Conservation (phyloP, 2,888 invertebrate genomes). For the Ennomos fuscantarius region DNA sequence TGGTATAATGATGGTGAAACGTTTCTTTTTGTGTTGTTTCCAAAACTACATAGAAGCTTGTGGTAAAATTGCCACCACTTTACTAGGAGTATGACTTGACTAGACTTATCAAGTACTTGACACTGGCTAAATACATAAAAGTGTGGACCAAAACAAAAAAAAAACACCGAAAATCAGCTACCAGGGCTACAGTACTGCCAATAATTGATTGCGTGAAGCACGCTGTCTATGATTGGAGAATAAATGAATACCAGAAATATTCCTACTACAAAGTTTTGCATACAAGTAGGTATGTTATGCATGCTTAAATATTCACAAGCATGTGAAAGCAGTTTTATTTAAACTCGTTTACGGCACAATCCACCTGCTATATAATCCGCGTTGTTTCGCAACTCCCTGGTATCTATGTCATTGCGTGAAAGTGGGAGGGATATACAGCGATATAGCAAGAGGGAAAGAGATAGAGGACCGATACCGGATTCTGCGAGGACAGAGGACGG, state of each 20-base stretch:
- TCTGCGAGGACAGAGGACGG: conserved; percentile 75
- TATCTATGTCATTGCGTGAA: conserved; percentile 78
- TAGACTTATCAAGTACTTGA: too few species aligned
- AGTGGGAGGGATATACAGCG: conserved; percentile 53
- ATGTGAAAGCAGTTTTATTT: conserved; percentile 81
- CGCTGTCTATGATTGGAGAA: conserved; percentile 4
- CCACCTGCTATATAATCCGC: conserved; percentile 85
- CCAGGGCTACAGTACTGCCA: conserved; percentile 2
- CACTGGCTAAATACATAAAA: too few species aligned
- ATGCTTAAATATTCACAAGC: conserved; percentile 62
- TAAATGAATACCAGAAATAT: conserved; percentile 17
- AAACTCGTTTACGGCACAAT: conserved; percentile 81
- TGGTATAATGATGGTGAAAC: too few species aligned
- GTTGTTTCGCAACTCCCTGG: conserved; percentile 81
- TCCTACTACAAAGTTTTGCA: conserved; percentile 29
- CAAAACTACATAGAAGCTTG: too few species aligned
- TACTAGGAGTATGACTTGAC: too few species aligned
- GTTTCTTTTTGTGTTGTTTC: too few species aligned
- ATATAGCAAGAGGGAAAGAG: conserved; percentile 55
- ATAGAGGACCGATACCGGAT: conserved; percentile 62
- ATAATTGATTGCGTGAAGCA: conserved; percentile 2
- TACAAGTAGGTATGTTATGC: conserved; percentile 44
- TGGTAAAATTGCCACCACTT: too few species aligned
- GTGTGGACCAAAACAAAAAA: too few species aligned
- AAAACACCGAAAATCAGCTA: conserved; percentile 2